These are phyloP conservation scores for Premnoplex brunnescens DNA, from an alignment of 2,797 vertebrate species.

Conservation along the genomic window DNA sequence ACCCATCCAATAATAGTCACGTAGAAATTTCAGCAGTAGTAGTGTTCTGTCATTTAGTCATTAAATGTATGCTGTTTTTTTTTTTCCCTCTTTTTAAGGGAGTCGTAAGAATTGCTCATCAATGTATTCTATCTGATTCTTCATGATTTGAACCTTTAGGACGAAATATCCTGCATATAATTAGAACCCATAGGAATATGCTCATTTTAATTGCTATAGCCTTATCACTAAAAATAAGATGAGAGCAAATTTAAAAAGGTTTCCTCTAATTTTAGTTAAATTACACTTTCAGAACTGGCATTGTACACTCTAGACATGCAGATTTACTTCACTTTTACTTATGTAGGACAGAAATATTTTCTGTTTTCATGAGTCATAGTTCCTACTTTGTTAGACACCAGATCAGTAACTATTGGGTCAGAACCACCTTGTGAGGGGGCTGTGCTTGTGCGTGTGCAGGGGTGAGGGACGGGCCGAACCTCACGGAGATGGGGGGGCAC, in stretches of 20 bases:
- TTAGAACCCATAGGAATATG: not conserved
- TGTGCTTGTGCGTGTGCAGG: no score
- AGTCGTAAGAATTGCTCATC: not conserved
- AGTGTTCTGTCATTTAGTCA: not conserved
- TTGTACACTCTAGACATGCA: not conserved
- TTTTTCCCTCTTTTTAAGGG: not conserved
- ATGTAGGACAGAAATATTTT: not conserved
- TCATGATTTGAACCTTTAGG: not conserved
- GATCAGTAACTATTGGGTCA: no score
- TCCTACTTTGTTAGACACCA: not conserved
- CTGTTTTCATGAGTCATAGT: not conserved
- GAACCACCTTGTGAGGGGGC: no score
- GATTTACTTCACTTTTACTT: not conserved
- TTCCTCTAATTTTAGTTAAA: not conserved
- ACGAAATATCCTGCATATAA: not conserved
- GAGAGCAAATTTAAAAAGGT: not conserved
- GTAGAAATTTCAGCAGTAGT: not conserved
- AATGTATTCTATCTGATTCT: not conserved
- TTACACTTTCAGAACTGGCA: not conserved
- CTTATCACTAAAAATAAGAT: not conserved
- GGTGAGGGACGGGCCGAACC: no score
- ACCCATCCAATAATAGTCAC: not conserved
- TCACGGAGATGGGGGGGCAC: no score
- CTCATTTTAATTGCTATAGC: not conserved
- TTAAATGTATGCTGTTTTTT: rapidly evolving